Base-by-base conservation (phyloP, 2,888 invertebrate genomes). In the Hirudinaria manillensis region DNA sequence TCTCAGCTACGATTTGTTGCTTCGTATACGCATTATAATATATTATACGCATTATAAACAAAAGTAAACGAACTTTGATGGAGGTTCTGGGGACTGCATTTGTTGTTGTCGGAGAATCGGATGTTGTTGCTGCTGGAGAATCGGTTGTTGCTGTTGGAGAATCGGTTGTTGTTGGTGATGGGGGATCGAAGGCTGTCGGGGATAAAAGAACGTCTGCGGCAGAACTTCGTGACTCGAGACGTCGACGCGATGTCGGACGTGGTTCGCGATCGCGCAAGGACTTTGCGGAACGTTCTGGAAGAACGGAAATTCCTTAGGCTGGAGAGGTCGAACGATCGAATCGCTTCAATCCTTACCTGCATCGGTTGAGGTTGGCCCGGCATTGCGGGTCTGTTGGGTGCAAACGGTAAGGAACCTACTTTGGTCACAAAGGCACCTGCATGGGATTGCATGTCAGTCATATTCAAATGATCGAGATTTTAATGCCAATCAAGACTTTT, bases 351-450 rank as follows among this genome's bases (percentile, higher is more conserved):
- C n/a, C 2, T 24, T 55, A 27, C 53, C 55, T 72, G 72, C 29
- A n/a, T 27, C 55, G n/a, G 72, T 53, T 53, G 72, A 13, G 2
- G 55, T 24, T 32, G 21, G 24, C 19, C 27, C 21, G 19, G 51
- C 13, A 34, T 16, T 4, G 24, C 24, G 0, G 45, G 55, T 21
- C 53, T 24, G 24, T 53, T n/a, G 24, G 72, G 34, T 24, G 72
- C 56, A 45, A 72, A 72, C 7, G 72, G 72, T 21, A 72, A 34
- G 4, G 29, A 51, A 45, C 55, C 55, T 2, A 53, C 72, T 51
- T 72, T 72, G 32, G 10, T 55, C 19, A 72, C 55, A 55, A 72
- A 72, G 32, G 51, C 72, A 45, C 51, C 72, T 72, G 53, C 27
- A n/a, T 21, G 45, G 70, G 21, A 51, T 67, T 3, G 32, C 3